Conservation (phyloP, 2,888 invertebrate species). For the Octodonta nipae region DNA sequence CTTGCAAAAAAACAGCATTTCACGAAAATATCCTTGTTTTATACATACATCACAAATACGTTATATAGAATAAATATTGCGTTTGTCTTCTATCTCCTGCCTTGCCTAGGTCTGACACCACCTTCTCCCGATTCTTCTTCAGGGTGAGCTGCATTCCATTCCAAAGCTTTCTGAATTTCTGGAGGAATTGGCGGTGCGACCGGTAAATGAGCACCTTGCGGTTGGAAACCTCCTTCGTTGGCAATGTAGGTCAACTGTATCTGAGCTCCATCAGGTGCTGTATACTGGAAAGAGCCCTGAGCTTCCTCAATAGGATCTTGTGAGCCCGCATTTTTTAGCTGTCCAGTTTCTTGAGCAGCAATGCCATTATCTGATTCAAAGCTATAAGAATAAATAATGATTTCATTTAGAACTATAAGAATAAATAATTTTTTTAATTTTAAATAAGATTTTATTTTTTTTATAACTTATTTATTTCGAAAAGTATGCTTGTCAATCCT, state of each 20-base stretch:
- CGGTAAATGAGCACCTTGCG: slow-evolving; percentile 45
- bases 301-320: slow-evolving; percentile 37
- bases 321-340: slow-evolving; percentile 35
- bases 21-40: no score
- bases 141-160: slow-evolving; percentile 50
- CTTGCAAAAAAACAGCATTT: no score
- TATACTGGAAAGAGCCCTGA: slow-evolving; percentile 43
- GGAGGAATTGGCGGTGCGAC: slow-evolving; percentile 52
- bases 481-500: no score
- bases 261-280: slow-evolving; percentile 48
- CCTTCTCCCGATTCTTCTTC: slow-evolving; percentile 30
- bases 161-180: slow-evolving; percentile 51
- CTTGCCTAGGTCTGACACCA: neutral
- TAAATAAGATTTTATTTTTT: no score
- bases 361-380: slow-evolving; percentile 46
- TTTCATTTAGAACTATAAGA: no score
- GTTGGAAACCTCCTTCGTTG: slow-evolving; percentile 57
- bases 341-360: slow-evolving; percentile 31
- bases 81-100: no score
- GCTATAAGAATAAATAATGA: slow-evolving; percentile 16
- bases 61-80: no score
- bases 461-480: no score
- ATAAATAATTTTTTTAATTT: no score
- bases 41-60: no score
- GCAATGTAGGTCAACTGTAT: slow-evolving; percentile 48